Conservation (phyloP, 2,113 vertebrate species). For the Sciurus niger region DNA sequence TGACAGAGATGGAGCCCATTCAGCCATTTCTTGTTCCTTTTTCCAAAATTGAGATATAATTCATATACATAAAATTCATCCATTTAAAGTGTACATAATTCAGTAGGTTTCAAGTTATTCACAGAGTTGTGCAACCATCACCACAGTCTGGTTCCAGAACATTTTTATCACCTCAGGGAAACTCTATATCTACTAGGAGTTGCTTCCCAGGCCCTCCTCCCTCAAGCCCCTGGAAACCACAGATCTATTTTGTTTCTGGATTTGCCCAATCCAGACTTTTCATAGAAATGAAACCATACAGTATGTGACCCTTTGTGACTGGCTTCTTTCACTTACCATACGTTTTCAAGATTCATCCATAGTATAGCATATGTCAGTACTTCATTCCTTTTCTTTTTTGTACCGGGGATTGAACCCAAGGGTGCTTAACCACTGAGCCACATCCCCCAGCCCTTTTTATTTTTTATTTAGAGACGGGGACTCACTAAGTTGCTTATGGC, state of each 20-base stretch:
- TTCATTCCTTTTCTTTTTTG: background rate
- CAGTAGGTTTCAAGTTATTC: background rate
- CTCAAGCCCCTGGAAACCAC: background rate
- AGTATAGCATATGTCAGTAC: accelerated
- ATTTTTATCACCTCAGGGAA: background rate
- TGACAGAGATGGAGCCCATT: background rate
- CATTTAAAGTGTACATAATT: background rate
- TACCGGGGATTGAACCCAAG: no score
- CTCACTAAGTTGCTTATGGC: no score
- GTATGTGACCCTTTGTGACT: background rate
- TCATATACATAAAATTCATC: background rate
- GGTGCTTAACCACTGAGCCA: no score
- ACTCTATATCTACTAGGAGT: background rate
- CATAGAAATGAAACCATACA: background rate
- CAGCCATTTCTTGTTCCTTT: background rate
- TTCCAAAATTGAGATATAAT: background rate
- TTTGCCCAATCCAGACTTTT: background rate
- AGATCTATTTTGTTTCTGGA: background rate
- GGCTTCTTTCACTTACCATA: background rate
- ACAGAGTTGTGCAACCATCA: background rate
- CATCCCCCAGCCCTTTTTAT: no score
- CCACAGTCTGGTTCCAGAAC: background rate
- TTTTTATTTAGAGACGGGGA: no score
- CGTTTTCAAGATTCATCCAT: background rate
- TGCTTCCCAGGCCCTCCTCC: background rate